phyloP scores from a whole-genome alignment of 92 coral and sea anemone genomes.

The Heteractis magnifica region DNA sequence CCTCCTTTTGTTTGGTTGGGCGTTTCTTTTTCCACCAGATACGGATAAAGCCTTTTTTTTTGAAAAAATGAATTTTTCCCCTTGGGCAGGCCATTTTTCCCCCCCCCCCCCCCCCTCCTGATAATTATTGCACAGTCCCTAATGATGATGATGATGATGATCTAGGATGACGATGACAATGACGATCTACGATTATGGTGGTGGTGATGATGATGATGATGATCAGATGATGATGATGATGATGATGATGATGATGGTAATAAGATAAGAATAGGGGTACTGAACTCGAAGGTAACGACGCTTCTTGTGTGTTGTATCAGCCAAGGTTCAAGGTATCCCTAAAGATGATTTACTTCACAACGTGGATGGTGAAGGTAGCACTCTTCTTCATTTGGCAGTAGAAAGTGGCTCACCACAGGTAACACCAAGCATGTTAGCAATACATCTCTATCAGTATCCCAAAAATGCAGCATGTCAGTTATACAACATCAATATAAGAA shows the following conservation, averaged over 20 bases:
- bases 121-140: no score
- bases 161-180: not conserved
- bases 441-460: no score
- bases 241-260: not conserved
- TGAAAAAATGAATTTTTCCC: no score
- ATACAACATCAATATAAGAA: no score
- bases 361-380: constrained; percentile 77
- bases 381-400: constrained; percentile 77
- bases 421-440: not conserved
- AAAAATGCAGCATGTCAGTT: no score
- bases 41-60: no score
- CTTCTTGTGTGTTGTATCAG: constrained; percentile 21
- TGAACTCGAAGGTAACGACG: not conserved
- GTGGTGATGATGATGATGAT: not conserved
- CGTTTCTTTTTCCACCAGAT: no score
- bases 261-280: not conserved
- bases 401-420: constrained; percentile 87
- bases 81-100: no score
- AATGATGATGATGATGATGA: not conserved
- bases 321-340: constrained; percentile 61
- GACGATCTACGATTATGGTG: not conserved
- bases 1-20: no score
- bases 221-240: not conserved
- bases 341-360: constrained; percentile 72
- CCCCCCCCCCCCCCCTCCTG: not conserved